Percentiles rank a stretch among this genome's conserved stretches.
Conservation (phyloP, 1,140 invertebrate species). For the Neodiprion virginianus region DNA sequence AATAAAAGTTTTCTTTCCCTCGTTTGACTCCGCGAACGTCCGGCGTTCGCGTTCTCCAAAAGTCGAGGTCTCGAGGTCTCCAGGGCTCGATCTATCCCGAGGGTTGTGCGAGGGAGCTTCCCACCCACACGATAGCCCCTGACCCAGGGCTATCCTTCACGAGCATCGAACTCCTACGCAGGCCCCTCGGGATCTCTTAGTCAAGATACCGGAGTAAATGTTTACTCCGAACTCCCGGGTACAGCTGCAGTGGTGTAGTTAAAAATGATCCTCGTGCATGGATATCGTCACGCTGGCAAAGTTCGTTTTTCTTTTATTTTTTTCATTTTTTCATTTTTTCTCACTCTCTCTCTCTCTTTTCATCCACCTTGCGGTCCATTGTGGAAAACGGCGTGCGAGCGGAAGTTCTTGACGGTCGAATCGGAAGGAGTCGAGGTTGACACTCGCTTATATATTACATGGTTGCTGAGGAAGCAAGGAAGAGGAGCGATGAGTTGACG, state of each 20-base stretch:
- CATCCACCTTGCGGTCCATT: too few relatives aligned
- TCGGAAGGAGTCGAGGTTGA: too few relatives aligned
- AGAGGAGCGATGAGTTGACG: too few relatives aligned
- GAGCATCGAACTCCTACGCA: conserved; percentile 45
- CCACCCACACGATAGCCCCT: conserved; percentile 50
- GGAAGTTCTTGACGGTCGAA: too few relatives aligned
- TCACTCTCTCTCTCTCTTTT: too few relatives aligned
- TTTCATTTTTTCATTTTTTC: too few relatives aligned
- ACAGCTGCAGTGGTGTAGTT: background rate
- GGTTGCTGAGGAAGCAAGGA: too few relatives aligned
- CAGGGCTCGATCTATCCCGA: conserved; percentile 59
- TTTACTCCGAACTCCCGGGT: conserved; percentile 1
- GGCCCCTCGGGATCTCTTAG: conserved; percentile 52
- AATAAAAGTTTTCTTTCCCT: background rate
- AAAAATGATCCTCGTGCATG: background rate
- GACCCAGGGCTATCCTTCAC: conserved; percentile 60
- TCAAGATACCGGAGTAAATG: conserved; percentile 5
- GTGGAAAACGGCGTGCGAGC: too few relatives aligned
- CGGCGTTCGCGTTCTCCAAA: background rate
- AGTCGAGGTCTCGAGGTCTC: conserved; percentile 48
- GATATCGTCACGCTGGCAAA: background rate
- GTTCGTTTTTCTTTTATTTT: background rate
- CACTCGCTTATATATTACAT: too few relatives aligned
- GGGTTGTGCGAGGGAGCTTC: conserved; percentile 16
- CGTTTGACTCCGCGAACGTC: background rate